These are phyloP conservation scores for Galago senegalensis DNA, from an alignment of 2,797 vertebrate species.

Conservation along the genomic window DNA sequence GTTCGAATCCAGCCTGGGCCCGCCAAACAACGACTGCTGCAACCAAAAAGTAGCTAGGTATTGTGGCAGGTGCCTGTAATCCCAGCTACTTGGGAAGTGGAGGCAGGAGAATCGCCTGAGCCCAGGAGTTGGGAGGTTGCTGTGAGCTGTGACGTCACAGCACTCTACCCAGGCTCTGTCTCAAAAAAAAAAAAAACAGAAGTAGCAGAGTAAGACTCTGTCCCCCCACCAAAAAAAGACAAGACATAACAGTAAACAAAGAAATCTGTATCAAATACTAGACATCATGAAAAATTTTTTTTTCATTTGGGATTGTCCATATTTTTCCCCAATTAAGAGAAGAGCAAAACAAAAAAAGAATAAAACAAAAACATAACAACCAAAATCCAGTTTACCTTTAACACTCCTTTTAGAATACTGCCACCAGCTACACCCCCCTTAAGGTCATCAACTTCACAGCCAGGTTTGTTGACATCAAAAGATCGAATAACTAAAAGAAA, in stretches of 20 bases:
- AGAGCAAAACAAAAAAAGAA: not conserved
- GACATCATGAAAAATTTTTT: constrained; percentile 1
- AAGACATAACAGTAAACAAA: constrained; percentile 9
- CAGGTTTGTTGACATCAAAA: constrained; percentile 99
- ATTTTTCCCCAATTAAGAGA: not conserved
- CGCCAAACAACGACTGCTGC: too few species aligned
- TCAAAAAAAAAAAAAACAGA: too few species aligned
- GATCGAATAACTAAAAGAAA: constrained; percentile 95
- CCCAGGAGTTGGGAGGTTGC: too few species aligned
- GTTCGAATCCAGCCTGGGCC: too few species aligned
- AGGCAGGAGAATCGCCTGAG: too few species aligned
- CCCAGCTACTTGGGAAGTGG: too few species aligned
- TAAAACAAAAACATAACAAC: not conserved
- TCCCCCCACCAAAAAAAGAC: too few species aligned
- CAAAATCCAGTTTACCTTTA: constrained; percentile 93
- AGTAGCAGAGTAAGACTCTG: too few species aligned
- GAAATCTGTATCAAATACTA: not conserved
- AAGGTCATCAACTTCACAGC: constrained; percentile 99
- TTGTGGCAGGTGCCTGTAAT: too few species aligned
- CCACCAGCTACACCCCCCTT: constrained; percentile 99
- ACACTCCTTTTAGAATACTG: constrained; percentile 98
- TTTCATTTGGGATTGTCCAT: not conserved
- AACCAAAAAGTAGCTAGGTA: too few species aligned
- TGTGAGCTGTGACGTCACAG: too few species aligned
- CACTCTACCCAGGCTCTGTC: too few species aligned